Evolutionary conservation across 2,797 vertebrate genomes (phyloP).

Genomic region (Danio aesculapii): DNA sequence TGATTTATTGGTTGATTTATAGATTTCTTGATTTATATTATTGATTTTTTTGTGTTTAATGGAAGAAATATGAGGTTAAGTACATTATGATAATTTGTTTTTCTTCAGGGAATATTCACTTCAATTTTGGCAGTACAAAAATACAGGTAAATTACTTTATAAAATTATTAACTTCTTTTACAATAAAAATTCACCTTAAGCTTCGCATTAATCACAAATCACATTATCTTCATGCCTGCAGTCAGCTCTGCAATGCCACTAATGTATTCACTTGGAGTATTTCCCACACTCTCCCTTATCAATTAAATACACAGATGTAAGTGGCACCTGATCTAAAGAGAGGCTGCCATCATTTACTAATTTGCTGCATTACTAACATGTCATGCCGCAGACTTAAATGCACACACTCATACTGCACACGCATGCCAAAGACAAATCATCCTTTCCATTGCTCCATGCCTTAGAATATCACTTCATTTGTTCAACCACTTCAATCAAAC

Average conservation of each 20-base stretch:
- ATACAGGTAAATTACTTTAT: no score
- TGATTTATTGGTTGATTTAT: no score
- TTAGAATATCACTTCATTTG: conserved; percentile 40
- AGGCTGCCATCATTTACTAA: conserved; percentile 22
- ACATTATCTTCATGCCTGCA: no score
- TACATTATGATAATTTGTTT: no score
- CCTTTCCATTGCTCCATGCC: conserved; percentile 13
- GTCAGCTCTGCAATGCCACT: conserved; percentile 4
- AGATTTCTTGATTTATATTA: no score
- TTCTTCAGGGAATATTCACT: no score
- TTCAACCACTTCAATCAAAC: conserved; percentile 41
- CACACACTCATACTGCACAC: not conserved
- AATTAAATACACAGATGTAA: conserved; percentile 44
- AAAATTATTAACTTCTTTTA: no score
- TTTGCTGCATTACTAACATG: conserved; percentile 34
- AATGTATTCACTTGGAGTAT: conserved; percentile 35
- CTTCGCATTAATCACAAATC: no score
- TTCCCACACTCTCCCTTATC: conserved; percentile 23
- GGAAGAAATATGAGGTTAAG: no score
- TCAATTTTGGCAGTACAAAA: no score
- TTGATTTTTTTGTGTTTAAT: no score
- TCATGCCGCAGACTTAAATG: conserved; percentile 19
- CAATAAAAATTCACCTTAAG: no score
- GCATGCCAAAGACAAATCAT: not conserved
- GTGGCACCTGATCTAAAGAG: conserved; percentile 43